These are phyloP conservation scores for Limnephilus lunatus DNA, from an alignment of 2,888 invertebrate genomes.

Conservation along the genomic window DNA sequence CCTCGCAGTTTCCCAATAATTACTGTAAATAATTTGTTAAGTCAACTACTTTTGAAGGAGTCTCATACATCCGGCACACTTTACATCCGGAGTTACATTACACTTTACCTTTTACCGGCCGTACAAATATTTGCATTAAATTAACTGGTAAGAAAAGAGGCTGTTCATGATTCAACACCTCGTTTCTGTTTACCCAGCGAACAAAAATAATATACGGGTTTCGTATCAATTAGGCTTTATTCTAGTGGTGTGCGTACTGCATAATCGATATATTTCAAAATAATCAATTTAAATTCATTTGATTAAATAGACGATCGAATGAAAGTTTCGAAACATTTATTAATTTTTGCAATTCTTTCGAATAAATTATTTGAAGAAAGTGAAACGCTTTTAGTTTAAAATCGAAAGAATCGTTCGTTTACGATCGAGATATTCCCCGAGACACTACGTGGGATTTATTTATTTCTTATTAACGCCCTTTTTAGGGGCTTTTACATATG, in stretches of 20 bases:
- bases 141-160: conserved; percentile 10
- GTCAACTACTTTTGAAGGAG: conserved; percentile 8
- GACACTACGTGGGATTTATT: background rate
- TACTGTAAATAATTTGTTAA: background rate
- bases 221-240: background rate
- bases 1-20: background rate
- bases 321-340: no score
- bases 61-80: conserved; percentile 40
- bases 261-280: background rate
- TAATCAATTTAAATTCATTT: no score
- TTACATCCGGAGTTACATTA: conserved; percentile 25
- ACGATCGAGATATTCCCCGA: background rate
- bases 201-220: background rate
- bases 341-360: background rate
- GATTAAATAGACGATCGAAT: no score
- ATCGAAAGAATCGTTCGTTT: background rate
- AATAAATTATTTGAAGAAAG: background rate
- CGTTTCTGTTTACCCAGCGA: background rate
- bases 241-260: background rate
- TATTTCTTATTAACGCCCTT: no score
- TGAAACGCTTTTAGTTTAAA: background rate
- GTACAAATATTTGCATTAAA: conserved; percentile 30
- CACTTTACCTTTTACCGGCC: conserved; percentile 35
- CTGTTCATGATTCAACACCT: conserved; percentile 10
- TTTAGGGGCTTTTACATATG: no score